Evolutionary conservation across 2,113 vertebrate genomes (phyloP).

Genomic region (Sialia sialis): DNA sequence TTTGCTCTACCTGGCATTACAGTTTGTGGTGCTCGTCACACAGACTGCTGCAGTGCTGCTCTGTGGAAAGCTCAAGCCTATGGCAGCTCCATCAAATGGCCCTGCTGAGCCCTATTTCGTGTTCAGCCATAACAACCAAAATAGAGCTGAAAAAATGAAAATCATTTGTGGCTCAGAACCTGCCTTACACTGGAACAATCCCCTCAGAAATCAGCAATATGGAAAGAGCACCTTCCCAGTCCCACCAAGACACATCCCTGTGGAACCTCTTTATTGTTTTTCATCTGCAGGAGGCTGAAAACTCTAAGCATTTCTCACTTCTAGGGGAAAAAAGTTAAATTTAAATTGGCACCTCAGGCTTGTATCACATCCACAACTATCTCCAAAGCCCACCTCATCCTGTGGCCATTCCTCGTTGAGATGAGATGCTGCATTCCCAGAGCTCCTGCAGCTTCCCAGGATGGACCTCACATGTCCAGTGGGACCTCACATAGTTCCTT

Average conservation of each 20-base stretch:
- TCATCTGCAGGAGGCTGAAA: background rate
- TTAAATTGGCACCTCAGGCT: background rate
- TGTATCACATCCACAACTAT: background rate
- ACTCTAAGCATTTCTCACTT: background rate
- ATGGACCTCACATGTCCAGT: background rate
- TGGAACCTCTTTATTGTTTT: background rate
- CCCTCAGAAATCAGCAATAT: background rate
- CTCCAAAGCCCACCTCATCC: background rate
- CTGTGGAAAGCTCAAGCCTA: background rate
- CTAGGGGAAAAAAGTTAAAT: background rate
- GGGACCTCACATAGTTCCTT: background rate
- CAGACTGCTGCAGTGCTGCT: background rate
- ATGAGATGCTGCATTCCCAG: background rate
- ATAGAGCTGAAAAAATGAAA: background rate
- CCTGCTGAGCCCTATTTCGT: background rate
- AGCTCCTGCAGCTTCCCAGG: background rate
- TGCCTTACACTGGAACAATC: background rate
- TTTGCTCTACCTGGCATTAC: conserved; percentile 44
- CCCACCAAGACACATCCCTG: background rate
- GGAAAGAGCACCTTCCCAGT: background rate
- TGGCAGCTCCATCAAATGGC: background rate
- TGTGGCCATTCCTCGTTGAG: background rate
- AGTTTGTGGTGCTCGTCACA: background rate
- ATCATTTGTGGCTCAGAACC: background rate
- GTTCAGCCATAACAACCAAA: background rate